Base-by-base conservation (phyloP, 2,888 invertebrate genomes). In the Drosophila birchii region DNA sequence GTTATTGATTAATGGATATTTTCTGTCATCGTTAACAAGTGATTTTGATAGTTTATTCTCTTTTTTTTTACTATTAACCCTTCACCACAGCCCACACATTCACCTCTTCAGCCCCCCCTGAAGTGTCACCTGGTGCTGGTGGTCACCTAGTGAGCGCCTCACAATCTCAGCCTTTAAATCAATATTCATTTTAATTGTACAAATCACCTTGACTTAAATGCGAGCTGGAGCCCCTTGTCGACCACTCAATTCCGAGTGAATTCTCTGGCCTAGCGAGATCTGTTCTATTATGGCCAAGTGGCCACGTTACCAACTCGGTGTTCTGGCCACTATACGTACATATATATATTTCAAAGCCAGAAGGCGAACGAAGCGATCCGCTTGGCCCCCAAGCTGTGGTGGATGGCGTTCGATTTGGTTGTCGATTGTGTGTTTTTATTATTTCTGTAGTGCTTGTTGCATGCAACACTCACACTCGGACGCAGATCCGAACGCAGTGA, bases 161-260 rank as follows among this genome's bases (percentile, higher is more conserved):
- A 36, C 80, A 68, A 87, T 86, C 84, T 62, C 58, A 47, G 75
- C 71, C 60, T 81, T 86, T 84, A 78, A 86, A 86, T 85, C 84
- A 85, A 85, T 88, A 87, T 87, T 81, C 83, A 71, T 78, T 86
- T 86, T 86, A 86, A 86, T 86, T 86, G 88, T 86, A 81, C 78
- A 83, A 87, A 86, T 86, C 88, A 86, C 86, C 86, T 86, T 86
- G 86, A 86, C 86, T 86, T 86, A 87, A 86, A 85, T 85, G 72
- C 68, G 54, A 49, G 23, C 47, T 49, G 47, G 62, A 59, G 59
- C 18, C 57, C 62, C 59, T 45, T 58, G 62, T 29, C 66, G 64
- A 81, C 73, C 79, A 79, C 86, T 83, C 80, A 80, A 87, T 81
- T 64, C 39, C 41, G 29, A 58, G 58, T 58, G 49, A 51, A 34